phyloP scores from a whole-genome alignment of 2,888 invertebrate species.

The Melinaea menophilus region DNA sequence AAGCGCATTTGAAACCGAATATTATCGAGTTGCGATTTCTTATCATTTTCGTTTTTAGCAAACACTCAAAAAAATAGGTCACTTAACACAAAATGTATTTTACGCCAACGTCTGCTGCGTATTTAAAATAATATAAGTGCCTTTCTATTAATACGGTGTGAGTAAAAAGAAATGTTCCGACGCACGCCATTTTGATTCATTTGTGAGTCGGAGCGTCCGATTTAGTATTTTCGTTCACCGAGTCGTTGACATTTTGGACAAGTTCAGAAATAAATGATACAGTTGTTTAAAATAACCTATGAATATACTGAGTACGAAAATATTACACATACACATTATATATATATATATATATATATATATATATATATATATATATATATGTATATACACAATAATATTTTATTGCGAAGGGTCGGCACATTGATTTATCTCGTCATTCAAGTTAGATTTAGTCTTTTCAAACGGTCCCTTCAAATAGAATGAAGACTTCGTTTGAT shows the following conservation, averaged over 20 bases:
- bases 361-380: constrained; percentile 8
- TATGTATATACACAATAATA: constrained; percentile 25
- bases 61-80: constrained; percentile 59
- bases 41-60: constrained; percentile 62
- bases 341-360: constrained; percentile 9
- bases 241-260: constrained; percentile 69
- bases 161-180: constrained; percentile 56
- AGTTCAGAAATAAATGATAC: constrained; percentile 39
- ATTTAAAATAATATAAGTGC: constrained; percentile 45
- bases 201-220: constrained; percentile 54
- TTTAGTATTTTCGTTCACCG: constrained; percentile 55
- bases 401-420: constrained; percentile 53
- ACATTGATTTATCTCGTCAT: constrained; percentile 34
- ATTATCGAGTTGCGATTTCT: constrained; percentile 71
- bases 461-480: constrained; percentile 60
- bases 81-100: constrained; percentile 48
- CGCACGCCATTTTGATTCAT: constrained; percentile 68
- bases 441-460: constrained; percentile 66
- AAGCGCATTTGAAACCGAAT: constrained; percentile 63
- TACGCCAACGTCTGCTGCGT: constrained; percentile 54
- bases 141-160: constrained; percentile 47
- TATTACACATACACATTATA: constrained; percentile 5
- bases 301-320: constrained; percentile 20
- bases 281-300: constrained; percentile 20
- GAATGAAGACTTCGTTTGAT: constrained; percentile 47